Evolutionary conservation across 2,113 vertebrate genomes (phyloP).

Genomic region (Eptatretus burgeri): DNA sequence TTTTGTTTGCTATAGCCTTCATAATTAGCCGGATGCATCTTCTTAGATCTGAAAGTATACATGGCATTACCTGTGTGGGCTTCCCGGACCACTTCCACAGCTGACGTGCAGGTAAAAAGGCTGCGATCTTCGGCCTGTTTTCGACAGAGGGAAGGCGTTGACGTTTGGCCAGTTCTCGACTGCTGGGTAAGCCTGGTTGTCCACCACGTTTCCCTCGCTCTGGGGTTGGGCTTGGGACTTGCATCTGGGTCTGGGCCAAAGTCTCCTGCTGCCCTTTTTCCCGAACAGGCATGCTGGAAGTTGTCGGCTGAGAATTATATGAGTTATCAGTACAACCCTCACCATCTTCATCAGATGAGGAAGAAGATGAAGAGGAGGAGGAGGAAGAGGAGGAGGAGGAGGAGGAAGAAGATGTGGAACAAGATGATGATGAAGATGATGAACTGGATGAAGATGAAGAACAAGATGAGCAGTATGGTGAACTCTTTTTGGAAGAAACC

Average conservation of each 20-base stretch:
- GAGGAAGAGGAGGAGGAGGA: conserved; percentile 65
- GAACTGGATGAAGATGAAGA: conserved; percentile 75
- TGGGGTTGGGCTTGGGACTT: too few relatives aligned
- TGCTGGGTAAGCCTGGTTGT: conserved; percentile 10
- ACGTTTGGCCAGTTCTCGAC: conserved; percentile 53
- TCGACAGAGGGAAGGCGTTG: conserved; percentile 46
- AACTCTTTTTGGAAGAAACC: background rate
- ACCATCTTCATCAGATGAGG: conserved; percentile 60
- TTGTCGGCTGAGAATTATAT: too few relatives aligned
- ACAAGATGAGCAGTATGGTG: conserved; percentile 14
- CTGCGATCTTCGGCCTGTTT: conserved; percentile 50
- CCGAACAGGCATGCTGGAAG: too few relatives aligned
- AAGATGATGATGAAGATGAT: conserved; percentile 65
- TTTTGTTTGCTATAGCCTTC: too few relatives aligned
- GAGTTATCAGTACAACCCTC: too few relatives aligned
- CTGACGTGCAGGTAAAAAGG: conserved; percentile 51
- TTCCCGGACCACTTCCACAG: conserved; percentile 86
- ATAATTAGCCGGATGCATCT: too few relatives aligned
- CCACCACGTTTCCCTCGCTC: too few relatives aligned
- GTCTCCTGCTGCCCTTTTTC: too few relatives aligned
- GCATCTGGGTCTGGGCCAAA: too few relatives aligned
- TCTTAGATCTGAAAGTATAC: too few relatives aligned
- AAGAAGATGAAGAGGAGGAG: conserved; percentile 69
- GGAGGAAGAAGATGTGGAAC: conserved; percentile 54
- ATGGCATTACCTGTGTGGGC: conserved; percentile 46